These are phyloP conservation scores for Drosophila borborema DNA, from an alignment of 2,888 invertebrate species.

Conservation along the genomic window DNA sequence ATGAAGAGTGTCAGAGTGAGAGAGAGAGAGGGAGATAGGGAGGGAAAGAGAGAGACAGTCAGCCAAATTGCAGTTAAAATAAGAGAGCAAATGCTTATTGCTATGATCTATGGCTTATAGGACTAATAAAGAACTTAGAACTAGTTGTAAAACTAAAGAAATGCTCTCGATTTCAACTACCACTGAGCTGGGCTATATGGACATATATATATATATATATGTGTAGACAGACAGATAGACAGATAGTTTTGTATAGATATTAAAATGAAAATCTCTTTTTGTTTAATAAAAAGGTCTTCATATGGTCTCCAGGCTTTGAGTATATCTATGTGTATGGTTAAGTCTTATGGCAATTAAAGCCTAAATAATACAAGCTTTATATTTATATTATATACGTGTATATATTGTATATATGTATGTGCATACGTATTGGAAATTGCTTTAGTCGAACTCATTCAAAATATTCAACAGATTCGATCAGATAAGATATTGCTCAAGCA, in stretches of 20 bases:
- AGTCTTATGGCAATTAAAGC: constrained; percentile 29
- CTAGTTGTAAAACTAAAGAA: constrained; percentile 18
- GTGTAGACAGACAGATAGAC: not conserved
- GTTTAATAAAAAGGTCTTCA: too few relatives aligned
- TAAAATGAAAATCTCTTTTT: not conserved
- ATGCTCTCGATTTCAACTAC: constrained; percentile 25
- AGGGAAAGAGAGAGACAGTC: not conserved
- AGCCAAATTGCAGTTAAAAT: constrained; percentile 15
- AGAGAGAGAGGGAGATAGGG: not conserved
- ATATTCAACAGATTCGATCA: not conserved
- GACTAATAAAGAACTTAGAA: constrained; percentile 26
- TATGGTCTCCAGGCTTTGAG: constrained; percentile 1
- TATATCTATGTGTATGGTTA: constrained; percentile 11
- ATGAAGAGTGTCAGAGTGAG: too few relatives aligned
- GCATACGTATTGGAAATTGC: constrained; percentile 28
- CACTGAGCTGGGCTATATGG: not conserved
- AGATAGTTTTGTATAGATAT: not conserved
- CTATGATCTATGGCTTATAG: constrained; percentile 18
- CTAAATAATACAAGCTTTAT: constrained; percentile 26
- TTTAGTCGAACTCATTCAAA: constrained; percentile 19
- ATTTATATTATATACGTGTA: constrained; percentile 4
- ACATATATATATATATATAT: not conserved
- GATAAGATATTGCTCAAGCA: not conserved
- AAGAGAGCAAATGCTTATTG: constrained; percentile 27
- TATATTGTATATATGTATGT: constrained; percentile 14